These are phyloP conservation scores for Arizona elegans DNA, from an alignment of 2,113 vertebrate species.

Conservation along the genomic window DNA sequence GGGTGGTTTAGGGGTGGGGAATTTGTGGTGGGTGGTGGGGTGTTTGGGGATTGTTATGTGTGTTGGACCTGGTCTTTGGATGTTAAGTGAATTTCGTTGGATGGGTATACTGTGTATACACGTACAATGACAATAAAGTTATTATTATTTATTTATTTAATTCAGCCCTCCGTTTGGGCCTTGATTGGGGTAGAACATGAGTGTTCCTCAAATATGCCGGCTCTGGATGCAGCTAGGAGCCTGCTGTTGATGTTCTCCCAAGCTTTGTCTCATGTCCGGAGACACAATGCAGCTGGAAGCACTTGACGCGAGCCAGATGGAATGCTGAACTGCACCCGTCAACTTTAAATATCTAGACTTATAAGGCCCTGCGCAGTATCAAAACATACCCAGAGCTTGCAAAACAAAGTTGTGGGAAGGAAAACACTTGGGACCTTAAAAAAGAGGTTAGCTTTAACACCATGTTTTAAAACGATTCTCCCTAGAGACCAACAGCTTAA, in stretches of 20 bases:
- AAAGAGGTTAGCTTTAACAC: not conserved
- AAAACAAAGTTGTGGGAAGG: conserved; percentile 19
- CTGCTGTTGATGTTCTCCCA: not conserved
- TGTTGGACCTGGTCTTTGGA: too few relatives aligned
- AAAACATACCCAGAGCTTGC: not conserved
- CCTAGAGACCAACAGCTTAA: not conserved
- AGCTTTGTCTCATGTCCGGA: not conserved
- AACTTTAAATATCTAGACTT: conserved; percentile 62
- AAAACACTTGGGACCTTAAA: accelerated
- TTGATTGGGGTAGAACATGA: not conserved
- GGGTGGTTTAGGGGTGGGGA: too few relatives aligned
- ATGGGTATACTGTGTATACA: too few relatives aligned
- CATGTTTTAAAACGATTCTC: accelerated
- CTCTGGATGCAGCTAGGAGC: not conserved
- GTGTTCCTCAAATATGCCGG: too few relatives aligned
- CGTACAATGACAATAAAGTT: too few relatives aligned
- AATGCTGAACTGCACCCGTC: conserved; percentile 57
- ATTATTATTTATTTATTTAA: too few relatives aligned
- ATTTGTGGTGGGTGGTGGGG: too few relatives aligned
- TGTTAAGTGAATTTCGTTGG: too few relatives aligned
- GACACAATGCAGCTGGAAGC: not conserved
- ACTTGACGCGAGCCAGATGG: conserved; percentile 64
- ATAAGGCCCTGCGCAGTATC: conserved; percentile 61
- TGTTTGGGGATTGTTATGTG: too few relatives aligned
- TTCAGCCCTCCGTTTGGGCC: too few relatives aligned